A percentile compares a stretch with the other conserved stretches of the same genome.
Conservation (phyloP, 2,888 invertebrate species). For the Sericinus montela region DNA sequence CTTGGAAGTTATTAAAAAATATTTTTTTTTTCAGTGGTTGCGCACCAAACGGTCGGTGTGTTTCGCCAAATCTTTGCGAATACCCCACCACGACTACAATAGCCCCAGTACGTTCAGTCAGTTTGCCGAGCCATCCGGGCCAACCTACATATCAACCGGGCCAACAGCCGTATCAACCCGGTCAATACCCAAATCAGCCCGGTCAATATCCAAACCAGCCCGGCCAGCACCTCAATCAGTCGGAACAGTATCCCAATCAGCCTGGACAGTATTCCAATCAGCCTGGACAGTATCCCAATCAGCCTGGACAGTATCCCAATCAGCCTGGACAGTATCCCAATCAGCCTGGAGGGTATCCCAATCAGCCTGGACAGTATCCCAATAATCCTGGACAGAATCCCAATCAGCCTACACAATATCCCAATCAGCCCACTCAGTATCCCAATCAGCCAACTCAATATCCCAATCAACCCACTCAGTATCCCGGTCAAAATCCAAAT, state of each 20-base stretch:
- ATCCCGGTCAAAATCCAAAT: conserved; percentile 3
- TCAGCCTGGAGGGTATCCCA: conserved; percentile 6
- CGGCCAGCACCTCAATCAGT: conserved; percentile 2
- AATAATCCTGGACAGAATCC: conserved; percentile 9
- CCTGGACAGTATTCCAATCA: conserved; percentile 21
- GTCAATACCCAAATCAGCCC: conserved; percentile 1
- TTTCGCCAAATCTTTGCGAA: conserved; percentile 54
- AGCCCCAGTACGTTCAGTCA: not conserved
- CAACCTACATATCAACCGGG: not conserved
- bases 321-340: conserved; percentile 17
- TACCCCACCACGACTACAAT: conserved; percentile 44
- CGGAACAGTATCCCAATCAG: conserved; percentile 11
- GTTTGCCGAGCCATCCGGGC: not conserved
- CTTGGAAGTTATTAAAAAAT: too few relatives aligned
- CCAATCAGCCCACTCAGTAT: conserved; percentile 15
- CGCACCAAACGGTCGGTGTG: conserved; percentile 49
- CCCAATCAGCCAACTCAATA: conserved; percentile 1
- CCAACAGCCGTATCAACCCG: conserved; percentile 11
- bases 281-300: conserved; percentile 14
- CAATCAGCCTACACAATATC: conserved; percentile 8
- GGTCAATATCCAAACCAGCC: conserved; percentile 5
- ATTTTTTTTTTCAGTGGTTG: conserved; percentile 62
- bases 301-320: conserved; percentile 18
- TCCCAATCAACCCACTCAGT: not conserved
- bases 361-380: conserved; percentile 19